Base-by-base conservation (phyloP, 2,113 vertebrate species). In the Alethe diademata region DNA sequence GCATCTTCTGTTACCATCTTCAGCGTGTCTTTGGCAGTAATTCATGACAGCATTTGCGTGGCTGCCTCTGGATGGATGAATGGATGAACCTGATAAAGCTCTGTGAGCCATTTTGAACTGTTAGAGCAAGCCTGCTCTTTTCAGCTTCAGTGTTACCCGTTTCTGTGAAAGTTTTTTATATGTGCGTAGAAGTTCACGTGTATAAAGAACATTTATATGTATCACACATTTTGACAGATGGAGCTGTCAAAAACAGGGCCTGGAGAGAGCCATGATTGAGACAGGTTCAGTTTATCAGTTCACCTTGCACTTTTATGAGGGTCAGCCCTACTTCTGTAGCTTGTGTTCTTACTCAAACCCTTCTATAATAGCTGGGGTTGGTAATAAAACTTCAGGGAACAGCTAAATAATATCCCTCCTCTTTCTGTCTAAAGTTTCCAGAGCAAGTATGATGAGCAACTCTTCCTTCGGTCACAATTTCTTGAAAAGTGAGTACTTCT, bases 141-240 rank as follows among this genome's bases (percentile, higher is more conserved):
- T 60, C 50, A 18, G 31, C 28, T 78, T 80, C 11, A 33, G 9
- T 0, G 0, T 53, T 65, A 35, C 14, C 15, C 5, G 4, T 70
- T 69, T 65, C 47, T 13, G 12, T 61, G n/a, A 31, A 42, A 74
- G 28, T 29, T 31, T 16, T 45, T 65, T 47, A 40, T 42, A 42
- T 0, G 0, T 0, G 0, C 24, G 19, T 67, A 33, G 42, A 50
- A 53, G 53, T 75, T 69, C 17, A 51, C 50, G 6, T 9, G 15
- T 51, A 51, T 51, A 51, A 51, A 28, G 26, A 10, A 51, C 50
- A 28, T 51, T 51, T 51, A 51, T 28, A 26, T 28, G 15, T 51
- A 26, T 28, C 25, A 28, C 48, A 50, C 50, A 28, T 51, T 28
- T 51, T 51, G 50, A 17, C 50, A 17, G 50, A 3, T 26, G 28